Conservation (phyloP, 37 sponge, comb jelly and placozoan species). For the Trichoplax adhaerens region DNA sequence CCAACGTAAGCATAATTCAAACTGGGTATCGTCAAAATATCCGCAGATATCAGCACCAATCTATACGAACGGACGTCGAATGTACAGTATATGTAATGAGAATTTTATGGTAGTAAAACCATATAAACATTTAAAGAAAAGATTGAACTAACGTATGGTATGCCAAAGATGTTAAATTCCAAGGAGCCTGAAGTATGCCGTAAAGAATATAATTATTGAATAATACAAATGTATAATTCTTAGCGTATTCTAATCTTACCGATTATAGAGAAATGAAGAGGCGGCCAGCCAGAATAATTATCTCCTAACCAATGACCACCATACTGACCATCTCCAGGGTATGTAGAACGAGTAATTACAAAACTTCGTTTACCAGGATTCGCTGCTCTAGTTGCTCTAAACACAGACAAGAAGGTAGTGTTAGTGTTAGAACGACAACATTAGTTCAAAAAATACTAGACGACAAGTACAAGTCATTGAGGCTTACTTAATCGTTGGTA, state of each 20-base stretch:
- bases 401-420: neutral
- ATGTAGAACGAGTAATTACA: constrained; percentile 56
- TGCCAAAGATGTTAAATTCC: constrained; percentile 59
- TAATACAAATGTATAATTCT: no score
- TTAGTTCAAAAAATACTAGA: no score
- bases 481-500: no score
- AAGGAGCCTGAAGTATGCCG: constrained; percentile 32
- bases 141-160: constrained; percentile 37
- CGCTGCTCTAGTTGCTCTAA: neutral
- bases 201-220: neutral
- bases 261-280: constrained; percentile 34
- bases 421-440: no score
- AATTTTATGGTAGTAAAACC: no score
- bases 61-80: constrained; percentile 12
- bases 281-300: constrained; percentile 45
- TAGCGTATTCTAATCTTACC: constrained; percentile 8
- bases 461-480: no score
- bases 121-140: neutral
- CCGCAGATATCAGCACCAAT: constrained; percentile 84
- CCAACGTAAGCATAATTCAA: constrained; percentile 70
- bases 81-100: no score
- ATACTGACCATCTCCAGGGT: constrained; percentile 27
- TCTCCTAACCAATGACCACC: constrained; percentile 76
- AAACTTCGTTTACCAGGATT: constrained; percentile 21
- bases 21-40: constrained; percentile 41